Evolutionary conservation across 2,888 invertebrate species (phyloP), one percentile per base, ranked within the genome.

Genomic region (Plebejus melissa): DNA sequence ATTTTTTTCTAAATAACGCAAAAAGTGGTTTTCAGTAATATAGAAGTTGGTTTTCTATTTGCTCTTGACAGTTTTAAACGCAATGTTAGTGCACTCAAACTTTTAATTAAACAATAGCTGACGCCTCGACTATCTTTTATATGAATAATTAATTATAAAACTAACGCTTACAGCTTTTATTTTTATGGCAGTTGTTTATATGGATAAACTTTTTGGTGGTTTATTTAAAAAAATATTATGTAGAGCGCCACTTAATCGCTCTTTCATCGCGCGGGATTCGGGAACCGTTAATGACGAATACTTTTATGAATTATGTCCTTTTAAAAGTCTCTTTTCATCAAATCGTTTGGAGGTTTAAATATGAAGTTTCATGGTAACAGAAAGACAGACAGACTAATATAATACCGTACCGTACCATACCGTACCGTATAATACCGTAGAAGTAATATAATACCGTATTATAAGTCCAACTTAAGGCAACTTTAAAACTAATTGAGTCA

Each of bases 401-500:
- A 13, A 28, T 11, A 28, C 60, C 4, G 11, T 28, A 32, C n/a
- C n/a, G n/a, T n/a, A n/a, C n/a, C n/a, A n/a, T n/a, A n/a, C n/a
- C n/a, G n/a, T n/a, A n/a, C n/a, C n/a, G n/a, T n/a, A n/a, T n/a
- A n/a, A n/a, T n/a, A n/a, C n/a, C n/a, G n/a, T n/a, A n/a, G n/a
- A n/a, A n/a, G n/a, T n/a, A 28, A 13, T 11, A 32, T 60, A 13
- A 28, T 11, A 28, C 60, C 4, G 11, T 28, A 32, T 11, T 28
- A 13, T 5, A 65, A 65, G 65, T 36, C 32, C 9, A 32, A 32
- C 65, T 36, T 3, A 65, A 65, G 32, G 16, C 65, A 65, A 65
- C 65, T 65, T 65, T 65, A 36, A 65, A 65, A 65, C 65, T 65
- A 65, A 36, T 32, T 36, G 65, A 65, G 32, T 65, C 32, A 65